These are phyloP conservation scores for Ceratosolen fusciceps DNA, from an alignment of 1,140 invertebrate genomes.

Conservation along the genomic window DNA sequence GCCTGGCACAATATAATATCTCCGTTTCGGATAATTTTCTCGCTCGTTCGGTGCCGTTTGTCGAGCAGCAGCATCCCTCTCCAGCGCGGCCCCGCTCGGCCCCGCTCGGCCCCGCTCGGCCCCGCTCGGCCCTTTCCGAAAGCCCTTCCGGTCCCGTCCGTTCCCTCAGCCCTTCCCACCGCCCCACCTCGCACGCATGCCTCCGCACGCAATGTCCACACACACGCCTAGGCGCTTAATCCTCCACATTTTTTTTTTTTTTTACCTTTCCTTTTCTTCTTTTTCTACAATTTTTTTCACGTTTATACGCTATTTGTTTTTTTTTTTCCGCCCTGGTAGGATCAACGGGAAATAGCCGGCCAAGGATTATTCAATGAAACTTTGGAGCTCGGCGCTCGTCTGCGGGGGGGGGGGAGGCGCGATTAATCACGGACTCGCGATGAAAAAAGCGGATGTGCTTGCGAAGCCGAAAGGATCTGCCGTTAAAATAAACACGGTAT, in stretches of 20 bases:
- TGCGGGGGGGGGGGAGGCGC: too few species aligned
- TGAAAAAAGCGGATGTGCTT: neutral
- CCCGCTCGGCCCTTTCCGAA: neutral
- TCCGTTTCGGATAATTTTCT: conserved; percentile 23
- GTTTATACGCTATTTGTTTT: conserved; percentile 2
- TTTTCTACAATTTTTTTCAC: conserved; percentile 9
- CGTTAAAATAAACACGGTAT: neutral
- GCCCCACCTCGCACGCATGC: conserved; percentile 1
- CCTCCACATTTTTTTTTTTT: too few species aligned
- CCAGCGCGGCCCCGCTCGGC: neutral
- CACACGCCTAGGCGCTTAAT: neutral
- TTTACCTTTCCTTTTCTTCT: too few species aligned
- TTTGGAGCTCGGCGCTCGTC: neutral
- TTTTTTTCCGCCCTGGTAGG: neutral
- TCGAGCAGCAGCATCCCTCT: neutral
- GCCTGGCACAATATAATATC: conserved; percentile 26
- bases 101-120: neutral
- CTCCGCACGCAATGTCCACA: neutral
- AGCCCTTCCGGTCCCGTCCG: conserved; percentile 13
- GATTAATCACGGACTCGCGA: neutral
- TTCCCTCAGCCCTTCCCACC: neutral
- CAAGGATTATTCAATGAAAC: neutral
- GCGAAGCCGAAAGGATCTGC: neutral
- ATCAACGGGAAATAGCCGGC: neutral
- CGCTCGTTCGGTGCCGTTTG: conserved; percentile 26